These are phyloP conservation scores for Pelagia noctiluca DNA, from an alignment of 30 jellyfish, hydroid and myxozoan genomes.

Conservation along the genomic window DNA sequence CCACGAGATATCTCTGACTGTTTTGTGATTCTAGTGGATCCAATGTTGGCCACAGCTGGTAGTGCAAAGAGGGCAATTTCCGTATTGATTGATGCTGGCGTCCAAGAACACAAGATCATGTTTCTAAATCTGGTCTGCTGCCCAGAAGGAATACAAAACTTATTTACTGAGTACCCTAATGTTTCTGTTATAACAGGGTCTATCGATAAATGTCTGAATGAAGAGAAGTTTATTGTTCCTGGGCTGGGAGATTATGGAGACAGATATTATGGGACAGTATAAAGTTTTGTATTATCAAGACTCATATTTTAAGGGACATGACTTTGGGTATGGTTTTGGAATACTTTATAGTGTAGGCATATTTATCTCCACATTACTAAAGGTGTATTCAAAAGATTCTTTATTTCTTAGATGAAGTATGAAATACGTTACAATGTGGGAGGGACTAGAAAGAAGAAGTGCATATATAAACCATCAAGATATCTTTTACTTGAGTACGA, in stretches of 20 bases:
- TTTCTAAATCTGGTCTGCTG: slow-evolving; percentile 87
- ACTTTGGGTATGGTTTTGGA: no score
- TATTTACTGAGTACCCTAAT: slow-evolving; percentile 67
- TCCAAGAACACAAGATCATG: slow-evolving; percentile 75
- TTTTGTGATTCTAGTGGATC: slow-evolving; percentile 88
- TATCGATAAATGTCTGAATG: slow-evolving; percentile 75
- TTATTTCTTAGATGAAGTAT: no score
- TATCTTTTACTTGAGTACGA: no score
- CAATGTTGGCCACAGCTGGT: slow-evolving; percentile 97
- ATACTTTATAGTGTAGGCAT: no score
- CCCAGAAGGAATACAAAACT: slow-evolving; percentile 84
- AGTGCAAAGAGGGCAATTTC: slow-evolving; percentile 86
- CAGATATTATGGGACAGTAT: slow-evolving; percentile 86
- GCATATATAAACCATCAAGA: no score
- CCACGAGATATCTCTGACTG: slow-evolving; percentile 87
- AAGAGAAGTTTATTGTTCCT: slow-evolving; percentile 84
- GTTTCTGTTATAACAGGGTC: slow-evolving; percentile 87
- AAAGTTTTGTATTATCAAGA: no score
- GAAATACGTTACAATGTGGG: no score
- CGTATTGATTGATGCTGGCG: slow-evolving; percentile 93
- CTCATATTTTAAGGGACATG: no score
- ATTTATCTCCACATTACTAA: no score
- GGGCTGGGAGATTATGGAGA: slow-evolving; percentile 98
- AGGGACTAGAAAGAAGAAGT: no score
- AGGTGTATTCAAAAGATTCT: no score